phyloP scores from a whole-genome alignment of 2,797 vertebrate species.

The Gambusia yucatana region DNA sequence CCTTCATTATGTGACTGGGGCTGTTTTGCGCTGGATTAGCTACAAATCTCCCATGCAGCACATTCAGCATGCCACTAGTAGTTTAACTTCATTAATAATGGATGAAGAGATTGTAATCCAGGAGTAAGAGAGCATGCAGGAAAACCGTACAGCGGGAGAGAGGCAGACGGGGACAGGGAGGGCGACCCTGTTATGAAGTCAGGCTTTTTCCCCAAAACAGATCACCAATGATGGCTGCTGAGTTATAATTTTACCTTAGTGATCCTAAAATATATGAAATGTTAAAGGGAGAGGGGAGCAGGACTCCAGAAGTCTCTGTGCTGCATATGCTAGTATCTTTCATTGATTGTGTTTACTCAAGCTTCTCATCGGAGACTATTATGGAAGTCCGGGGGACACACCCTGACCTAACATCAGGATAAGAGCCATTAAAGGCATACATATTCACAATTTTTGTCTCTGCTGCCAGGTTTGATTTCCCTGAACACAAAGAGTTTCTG shows the following conservation, averaged over 20 bases:
- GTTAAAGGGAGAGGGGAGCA: slow-evolving; percentile 36
- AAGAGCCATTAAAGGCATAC: slow-evolving; percentile 75
- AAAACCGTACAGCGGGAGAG: slow-evolving; percentile 40
- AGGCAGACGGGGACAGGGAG: slow-evolving; percentile 31
- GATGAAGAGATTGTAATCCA: slow-evolving; percentile 99
- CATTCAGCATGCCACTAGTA: slow-evolving; percentile 99
- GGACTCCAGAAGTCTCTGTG: slow-evolving; percentile 57
- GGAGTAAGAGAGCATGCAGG: slow-evolving; percentile 73
- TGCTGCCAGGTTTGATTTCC: slow-evolving; percentile 45
- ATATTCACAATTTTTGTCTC: slow-evolving; percentile 68
- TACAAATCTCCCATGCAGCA: slow-evolving; percentile 98
- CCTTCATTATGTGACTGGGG: slow-evolving; percentile 99
- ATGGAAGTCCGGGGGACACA: slow-evolving; percentile 74
- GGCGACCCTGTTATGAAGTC: slow-evolving; percentile 38
- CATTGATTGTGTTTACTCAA: slow-evolving; percentile 86
- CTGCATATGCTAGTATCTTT: slow-evolving; percentile 72
- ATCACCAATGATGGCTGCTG: slow-evolving; percentile 72
- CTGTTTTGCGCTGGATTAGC: slow-evolving; percentile 99
- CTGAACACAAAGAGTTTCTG: slow-evolving; percentile 39
- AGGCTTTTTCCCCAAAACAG: slow-evolving; percentile 41
- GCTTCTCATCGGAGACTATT: slow-evolving; percentile 84
- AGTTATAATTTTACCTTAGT: slow-evolving; percentile 57
- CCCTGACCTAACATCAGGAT: slow-evolving; percentile 76
- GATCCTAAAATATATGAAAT: slow-evolving; percentile 36
- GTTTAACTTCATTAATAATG: slow-evolving; percentile 99